These are phyloP conservation scores for Picathartes gymnocephalus DNA, from an alignment of 2,113 vertebrate species.

Conservation along the genomic window DNA sequence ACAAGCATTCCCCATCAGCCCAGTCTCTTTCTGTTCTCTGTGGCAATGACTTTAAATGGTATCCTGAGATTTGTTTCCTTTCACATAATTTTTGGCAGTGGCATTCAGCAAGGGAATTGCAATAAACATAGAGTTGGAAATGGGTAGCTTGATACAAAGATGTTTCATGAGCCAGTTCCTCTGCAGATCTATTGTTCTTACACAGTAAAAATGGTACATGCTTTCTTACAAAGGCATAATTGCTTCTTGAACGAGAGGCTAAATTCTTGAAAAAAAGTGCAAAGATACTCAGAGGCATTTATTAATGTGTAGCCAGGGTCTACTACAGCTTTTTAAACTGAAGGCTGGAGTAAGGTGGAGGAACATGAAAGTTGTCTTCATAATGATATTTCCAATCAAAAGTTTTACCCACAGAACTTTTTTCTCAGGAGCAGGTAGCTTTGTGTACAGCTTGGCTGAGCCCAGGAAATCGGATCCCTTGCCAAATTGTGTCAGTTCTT, in stretches of 20 bases:
- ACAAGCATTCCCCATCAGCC: background rate
- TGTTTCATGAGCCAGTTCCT: background rate
- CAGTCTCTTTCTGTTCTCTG: background rate
- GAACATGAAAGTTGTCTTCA: background rate
- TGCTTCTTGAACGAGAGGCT: background rate
- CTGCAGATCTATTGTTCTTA: background rate
- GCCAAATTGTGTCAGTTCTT: background rate
- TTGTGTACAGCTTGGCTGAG: background rate
- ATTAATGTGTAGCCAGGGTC: background rate
- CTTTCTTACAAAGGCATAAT: background rate
- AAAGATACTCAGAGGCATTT: background rate
- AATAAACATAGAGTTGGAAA: background rate
- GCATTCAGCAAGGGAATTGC: background rate
- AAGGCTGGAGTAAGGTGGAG: background rate
- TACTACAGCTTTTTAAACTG: background rate
- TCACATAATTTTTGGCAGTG: background rate
- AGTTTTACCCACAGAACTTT: background rate
- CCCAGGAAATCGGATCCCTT: background rate
- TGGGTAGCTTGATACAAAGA: background rate
- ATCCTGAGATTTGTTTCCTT: conserved; percentile 17
- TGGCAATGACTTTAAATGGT: conserved; percentile 17
- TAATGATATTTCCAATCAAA: background rate
- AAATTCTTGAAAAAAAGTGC: background rate
- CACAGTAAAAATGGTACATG: background rate
- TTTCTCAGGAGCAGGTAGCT: background rate